These are phyloP conservation scores for Trigoniulus corallinus DNA, from an alignment of 1,140 invertebrate species.

Conservation along the genomic window DNA sequence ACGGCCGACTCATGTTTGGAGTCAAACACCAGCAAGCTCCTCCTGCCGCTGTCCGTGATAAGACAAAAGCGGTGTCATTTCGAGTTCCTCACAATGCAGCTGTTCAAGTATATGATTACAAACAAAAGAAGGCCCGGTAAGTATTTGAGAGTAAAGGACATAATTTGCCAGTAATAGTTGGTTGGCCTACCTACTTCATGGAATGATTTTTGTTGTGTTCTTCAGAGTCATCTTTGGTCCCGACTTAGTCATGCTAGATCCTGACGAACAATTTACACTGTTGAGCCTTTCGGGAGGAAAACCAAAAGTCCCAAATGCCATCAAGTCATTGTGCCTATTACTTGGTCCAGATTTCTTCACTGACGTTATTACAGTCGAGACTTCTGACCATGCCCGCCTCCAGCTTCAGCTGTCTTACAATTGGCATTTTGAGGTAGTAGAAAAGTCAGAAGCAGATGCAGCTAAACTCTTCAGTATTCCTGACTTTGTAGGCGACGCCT, in stretches of 20 bases:
- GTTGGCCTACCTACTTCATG: not conserved
- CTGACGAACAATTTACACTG: conserved; percentile 37
- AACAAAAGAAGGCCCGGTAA: conserved; percentile 33
- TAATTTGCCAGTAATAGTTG: not conserved
- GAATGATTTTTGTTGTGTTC: no score
- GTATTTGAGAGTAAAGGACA: not conserved
- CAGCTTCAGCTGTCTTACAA: conserved; percentile 34
- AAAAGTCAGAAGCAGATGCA: conserved; percentile 21
- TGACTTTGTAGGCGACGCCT: conserved; percentile 36
- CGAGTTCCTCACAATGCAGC: conserved; percentile 37
- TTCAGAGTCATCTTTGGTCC: conserved; percentile 34
- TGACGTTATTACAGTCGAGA: conserved; percentile 34
- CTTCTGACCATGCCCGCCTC: conserved; percentile 34
- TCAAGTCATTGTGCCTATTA: conserved; percentile 31
- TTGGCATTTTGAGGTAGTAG: conserved; percentile 31
- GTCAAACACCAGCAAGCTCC: not conserved
- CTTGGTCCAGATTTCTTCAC: conserved; percentile 36
- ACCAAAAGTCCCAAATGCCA: conserved; percentile 33
- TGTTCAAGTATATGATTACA: conserved; percentile 37
- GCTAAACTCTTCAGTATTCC: conserved; percentile 34
- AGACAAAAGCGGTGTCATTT: conserved; percentile 29
- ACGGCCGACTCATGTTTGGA: conserved; percentile 10
- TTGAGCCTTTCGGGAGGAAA: conserved; percentile 32
- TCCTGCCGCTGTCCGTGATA: conserved; percentile 17
- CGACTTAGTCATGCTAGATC: conserved; percentile 36